These are phyloP conservation scores for Clivina fossor DNA, from an alignment of 2,888 invertebrate species.

Conservation along the genomic window DNA sequence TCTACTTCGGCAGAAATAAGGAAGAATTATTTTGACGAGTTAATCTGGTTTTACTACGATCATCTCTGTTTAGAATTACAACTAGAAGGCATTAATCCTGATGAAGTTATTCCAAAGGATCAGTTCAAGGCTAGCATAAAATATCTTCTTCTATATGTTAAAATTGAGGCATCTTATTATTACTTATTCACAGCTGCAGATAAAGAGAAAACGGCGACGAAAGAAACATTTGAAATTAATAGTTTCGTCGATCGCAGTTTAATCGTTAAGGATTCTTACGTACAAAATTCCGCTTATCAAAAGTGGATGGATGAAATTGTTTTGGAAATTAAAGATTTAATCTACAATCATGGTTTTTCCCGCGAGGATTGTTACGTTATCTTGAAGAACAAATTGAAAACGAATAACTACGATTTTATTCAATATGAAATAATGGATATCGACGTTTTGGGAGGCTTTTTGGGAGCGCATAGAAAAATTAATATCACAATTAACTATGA, in stretches of 20 bases:
- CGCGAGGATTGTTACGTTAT: slow-evolving; percentile 43
- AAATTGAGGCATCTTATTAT: slow-evolving; percentile 23
- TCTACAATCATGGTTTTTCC: slow-evolving; percentile 33
- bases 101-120: slow-evolving; percentile 20
- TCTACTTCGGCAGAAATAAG: slow-evolving; percentile 19
- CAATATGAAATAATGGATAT: slow-evolving; percentile 36
- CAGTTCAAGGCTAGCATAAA: slow-evolving; percentile 16
- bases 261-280: slow-evolving; percentile 12
- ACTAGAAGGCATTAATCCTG: slow-evolving; percentile 9
- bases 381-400: slow-evolving; percentile 34
- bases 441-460: slow-evolving; percentile 41
- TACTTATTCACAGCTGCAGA: slow-evolving; percentile 13
- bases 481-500: slow-evolving; percentile 44
- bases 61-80: slow-evolving; percentile 14
- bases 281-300: slow-evolving; percentile 16
- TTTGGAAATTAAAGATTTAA: slow-evolving; percentile 29
- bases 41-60: slow-evolving; percentile 20
- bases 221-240: slow-evolving; percentile 19
- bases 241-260: slow-evolving; percentile 13
- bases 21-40: slow-evolving; percentile 19
- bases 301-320: slow-evolving; percentile 26
- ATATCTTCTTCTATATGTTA: slow-evolving; percentile 15
- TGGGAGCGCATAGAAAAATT: slow-evolving; percentile 46
- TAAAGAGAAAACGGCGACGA: slow-evolving; percentile 3
- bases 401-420: slow-evolving; percentile 37